Conservation (phyloP, 1,140 invertebrate species). For the Drosophila tsacasi region DNA sequence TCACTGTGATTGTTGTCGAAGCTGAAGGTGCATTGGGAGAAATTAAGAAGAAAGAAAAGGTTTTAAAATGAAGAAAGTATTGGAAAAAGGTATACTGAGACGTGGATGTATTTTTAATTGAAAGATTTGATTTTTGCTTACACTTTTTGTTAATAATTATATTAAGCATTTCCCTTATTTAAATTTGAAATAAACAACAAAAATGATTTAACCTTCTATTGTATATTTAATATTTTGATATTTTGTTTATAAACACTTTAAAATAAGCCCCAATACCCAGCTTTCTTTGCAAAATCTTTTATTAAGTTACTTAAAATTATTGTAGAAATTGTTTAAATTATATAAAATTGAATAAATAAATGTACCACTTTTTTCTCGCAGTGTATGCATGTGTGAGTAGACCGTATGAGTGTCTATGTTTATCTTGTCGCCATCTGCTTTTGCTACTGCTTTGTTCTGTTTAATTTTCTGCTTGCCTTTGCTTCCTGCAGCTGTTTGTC, state of each 20-base stretch:
- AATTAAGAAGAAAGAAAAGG: neutral
- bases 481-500: slow-evolving; percentile 72
- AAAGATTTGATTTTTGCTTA: too few relatives aligned
- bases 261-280: too few relatives aligned
- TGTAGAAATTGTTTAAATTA: neutral
- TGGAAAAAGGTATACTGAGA: neutral
- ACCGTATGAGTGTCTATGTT: slow-evolving; percentile 47
- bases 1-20: slow-evolving; percentile 64
- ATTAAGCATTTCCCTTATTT: too few relatives aligned
- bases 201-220: too few relatives aligned
- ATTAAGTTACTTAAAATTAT: too few relatives aligned
- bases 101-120: too few relatives aligned
- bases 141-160: too few relatives aligned
- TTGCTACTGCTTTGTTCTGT: slow-evolving; percentile 72
- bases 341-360: too few relatives aligned
- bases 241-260: too few relatives aligned
- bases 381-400: slow-evolving; percentile 22
- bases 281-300: too few relatives aligned
- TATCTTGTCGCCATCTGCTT: slow-evolving; percentile 70
- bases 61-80: neutral
- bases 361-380: neutral
- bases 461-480: slow-evolving; percentile 74
- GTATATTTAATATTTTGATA: too few relatives aligned
- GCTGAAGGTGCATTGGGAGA: slow-evolving; percentile 10
- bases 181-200: too few relatives aligned